Conservation (phyloP, 2,113 vertebrate species). For the Pelvicachromis taeniatus region DNA sequence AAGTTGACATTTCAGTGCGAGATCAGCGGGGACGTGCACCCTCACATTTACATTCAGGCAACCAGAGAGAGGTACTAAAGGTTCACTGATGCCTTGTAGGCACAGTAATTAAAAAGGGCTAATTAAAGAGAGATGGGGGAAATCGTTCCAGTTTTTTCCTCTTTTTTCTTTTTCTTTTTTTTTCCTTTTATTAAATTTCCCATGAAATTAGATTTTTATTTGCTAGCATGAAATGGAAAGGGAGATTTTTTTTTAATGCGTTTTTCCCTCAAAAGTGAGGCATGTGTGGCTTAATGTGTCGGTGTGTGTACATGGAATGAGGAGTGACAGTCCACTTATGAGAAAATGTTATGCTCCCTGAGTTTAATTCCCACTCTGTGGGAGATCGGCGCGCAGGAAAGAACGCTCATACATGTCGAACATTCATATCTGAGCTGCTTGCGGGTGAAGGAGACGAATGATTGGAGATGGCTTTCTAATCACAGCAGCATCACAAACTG, state of each 20-base stretch:
- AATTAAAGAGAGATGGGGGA: conserved; percentile 64
- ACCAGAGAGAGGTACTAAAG: neutral
- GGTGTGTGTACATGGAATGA: conserved; percentile 6
- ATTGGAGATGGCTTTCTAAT: neutral
- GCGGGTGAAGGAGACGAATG: neutral
- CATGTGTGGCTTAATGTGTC: neutral
- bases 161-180: neutral
- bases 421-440: conserved; percentile 1
- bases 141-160: conserved; percentile 14
- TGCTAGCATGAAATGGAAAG: conserved; percentile 16
- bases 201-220: conserved; percentile 64
- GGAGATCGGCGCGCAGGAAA: neutral
- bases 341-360: conserved; percentile 44
- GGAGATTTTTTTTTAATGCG: neutral
- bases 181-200: conserved; percentile 54
- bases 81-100: neutral
- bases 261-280: neutral
- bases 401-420: conserved; percentile 2
- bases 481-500: neutral
- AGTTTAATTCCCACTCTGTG: conserved; percentile 37
- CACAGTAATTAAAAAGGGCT: conserved; percentile 52
- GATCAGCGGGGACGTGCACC: conserved; percentile 26
- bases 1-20: conserved; percentile 40
- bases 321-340: conserved; percentile 61
- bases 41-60: conserved; percentile 3